Percentiles rank a stretch among this genome's conserved stretches.
Evolutionary conservation across 2,797 vertebrate genomes (phyloP).

Genomic region (Onychomys arenicola): DNA sequence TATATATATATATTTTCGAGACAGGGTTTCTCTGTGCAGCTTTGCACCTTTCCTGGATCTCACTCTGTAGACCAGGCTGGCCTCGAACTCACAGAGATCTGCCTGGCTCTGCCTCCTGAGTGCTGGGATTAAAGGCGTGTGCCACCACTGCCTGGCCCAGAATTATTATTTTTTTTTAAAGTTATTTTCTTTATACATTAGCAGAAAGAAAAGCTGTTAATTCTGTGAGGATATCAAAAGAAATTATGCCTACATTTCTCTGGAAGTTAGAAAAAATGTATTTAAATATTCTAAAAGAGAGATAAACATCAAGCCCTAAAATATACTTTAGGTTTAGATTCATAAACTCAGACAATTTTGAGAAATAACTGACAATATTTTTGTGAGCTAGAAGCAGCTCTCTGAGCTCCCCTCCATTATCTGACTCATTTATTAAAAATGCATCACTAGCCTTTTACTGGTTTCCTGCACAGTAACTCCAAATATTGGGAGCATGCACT

Average conservation of each 20-base stretch:
- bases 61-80: too few species aligned
- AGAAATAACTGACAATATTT: constrained; percentile 68
- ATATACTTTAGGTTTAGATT: constrained; percentile 24
- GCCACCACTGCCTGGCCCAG: too few species aligned
- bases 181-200: neutral
- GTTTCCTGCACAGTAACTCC: neutral
- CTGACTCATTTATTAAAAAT: constrained; percentile 58
- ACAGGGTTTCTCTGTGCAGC: too few species aligned
- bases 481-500: neutral
- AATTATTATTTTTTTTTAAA: neutral
- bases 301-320: constrained; percentile 6
- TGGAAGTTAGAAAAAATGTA: constrained; percentile 27
- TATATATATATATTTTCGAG: too few species aligned
- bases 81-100: too few species aligned
- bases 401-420: neutral
- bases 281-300: constrained; percentile 47
- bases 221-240: constrained; percentile 13
- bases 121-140: too few species aligned
- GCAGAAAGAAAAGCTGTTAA: neutral
- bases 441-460: neutral
- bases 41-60: too few species aligned
- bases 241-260: neutral
- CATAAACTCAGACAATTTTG: neutral
- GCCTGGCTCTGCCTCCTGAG: too few species aligned
- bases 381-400: constrained; percentile 23